Evolutionary conservation across 1,140 invertebrate species (phyloP).

Genomic region (Drosophila pruinosa): DNA sequence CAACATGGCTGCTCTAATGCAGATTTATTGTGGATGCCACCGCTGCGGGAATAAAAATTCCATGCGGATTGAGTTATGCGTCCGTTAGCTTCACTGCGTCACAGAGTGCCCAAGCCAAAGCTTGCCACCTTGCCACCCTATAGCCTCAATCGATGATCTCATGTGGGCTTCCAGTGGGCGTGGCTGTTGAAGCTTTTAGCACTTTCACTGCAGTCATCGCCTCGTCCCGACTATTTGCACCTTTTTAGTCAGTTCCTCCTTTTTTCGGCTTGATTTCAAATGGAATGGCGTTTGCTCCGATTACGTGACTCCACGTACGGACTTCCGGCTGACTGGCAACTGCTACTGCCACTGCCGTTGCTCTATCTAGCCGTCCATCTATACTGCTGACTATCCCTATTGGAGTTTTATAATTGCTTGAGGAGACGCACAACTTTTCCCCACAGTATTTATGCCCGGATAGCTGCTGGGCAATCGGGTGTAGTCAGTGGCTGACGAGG

Average conservation of each 20-base stretch:
- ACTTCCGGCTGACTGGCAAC: neutral
- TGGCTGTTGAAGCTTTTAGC: conserved; percentile 38
- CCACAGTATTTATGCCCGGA: conserved; percentile 3
- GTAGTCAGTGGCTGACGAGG: neutral
- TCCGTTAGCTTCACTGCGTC: conserved; percentile 67
- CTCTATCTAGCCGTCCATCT: neutral
- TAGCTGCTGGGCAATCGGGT: neutral
- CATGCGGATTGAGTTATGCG: conserved; percentile 80
- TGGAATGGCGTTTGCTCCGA: neutral
- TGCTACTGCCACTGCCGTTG: neutral
- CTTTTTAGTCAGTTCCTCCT: conserved; percentile 17
- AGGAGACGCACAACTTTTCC: conserved; percentile 33
- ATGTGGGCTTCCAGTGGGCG: conserved; percentile 38
- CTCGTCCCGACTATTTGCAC: conserved; percentile 38
- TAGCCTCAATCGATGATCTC: conserved; percentile 51
- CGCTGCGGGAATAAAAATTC: conserved; percentile 80
- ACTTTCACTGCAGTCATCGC: conserved; percentile 73
- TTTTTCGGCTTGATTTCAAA: neutral
- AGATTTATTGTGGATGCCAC: conserved; percentile 79
- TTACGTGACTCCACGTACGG: conserved; percentile 12
- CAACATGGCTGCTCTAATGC: conserved; percentile 56
- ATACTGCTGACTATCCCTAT: conserved; percentile 6
- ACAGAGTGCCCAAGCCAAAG: conserved; percentile 27
- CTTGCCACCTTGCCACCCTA: neutral
- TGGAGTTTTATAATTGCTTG: conserved; percentile 75